A percentile compares a stretch with the other conserved stretches of the same genome.
Evolutionary conservation across 2,113 vertebrate species (phyloP).

Genomic region (Crotalus viridis): DNA sequence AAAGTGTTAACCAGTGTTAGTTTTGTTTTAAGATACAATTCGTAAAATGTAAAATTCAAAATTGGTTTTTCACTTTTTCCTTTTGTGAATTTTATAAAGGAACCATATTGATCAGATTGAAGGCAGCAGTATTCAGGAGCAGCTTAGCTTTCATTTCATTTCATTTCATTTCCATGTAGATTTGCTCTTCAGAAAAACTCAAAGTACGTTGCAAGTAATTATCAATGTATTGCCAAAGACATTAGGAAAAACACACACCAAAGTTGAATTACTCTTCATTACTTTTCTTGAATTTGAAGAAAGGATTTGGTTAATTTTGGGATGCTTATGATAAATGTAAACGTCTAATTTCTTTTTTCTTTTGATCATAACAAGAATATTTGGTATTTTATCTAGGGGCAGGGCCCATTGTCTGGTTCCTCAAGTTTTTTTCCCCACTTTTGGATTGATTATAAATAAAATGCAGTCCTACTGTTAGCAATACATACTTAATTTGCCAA

Average conservation of each 20-base stretch:
- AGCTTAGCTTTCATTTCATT: neutral
- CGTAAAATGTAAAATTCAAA: neutral
- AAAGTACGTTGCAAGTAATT: neutral
- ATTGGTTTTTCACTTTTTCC: neutral
- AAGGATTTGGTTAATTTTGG: neutral
- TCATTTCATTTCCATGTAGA: neutral
- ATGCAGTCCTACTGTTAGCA: conserved; percentile 73
- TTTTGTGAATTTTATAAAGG: neutral
- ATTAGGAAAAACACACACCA: neutral
- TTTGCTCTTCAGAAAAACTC: neutral
- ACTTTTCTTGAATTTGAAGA: neutral
- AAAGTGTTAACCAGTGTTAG: neutral
- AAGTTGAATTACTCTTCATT: neutral
- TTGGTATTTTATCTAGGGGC: neutral
- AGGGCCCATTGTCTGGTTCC: conserved; percentile 51
- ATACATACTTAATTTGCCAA: conserved; percentile 76
- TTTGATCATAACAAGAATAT: conserved; percentile 9
- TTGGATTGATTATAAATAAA: conserved; percentile 77
- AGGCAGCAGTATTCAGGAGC: neutral
- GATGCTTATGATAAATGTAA: neutral
- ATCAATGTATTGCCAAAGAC: accelerated
- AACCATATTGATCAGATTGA: neutral
- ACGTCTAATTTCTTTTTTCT: neutral
- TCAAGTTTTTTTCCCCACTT: conserved; percentile 60
- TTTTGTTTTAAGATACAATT: neutral